Evolutionary conservation across 2,797 vertebrate species (phyloP).

Genomic region (Geotrypetes seraphini): DNA sequence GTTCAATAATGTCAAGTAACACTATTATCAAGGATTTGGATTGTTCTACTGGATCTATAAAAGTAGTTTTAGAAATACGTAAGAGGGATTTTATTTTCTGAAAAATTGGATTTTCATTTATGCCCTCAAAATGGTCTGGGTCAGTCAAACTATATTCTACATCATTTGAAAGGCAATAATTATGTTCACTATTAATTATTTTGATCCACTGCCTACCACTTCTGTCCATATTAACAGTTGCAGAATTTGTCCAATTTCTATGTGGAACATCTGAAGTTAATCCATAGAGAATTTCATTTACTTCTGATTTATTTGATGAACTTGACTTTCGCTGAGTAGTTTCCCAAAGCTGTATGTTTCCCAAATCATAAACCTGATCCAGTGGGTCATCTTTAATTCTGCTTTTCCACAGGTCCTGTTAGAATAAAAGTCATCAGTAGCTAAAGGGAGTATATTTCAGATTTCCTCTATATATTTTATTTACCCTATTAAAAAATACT

Average conservation of each 20-base stretch:
- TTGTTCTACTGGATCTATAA: slow-evolving; percentile 11
- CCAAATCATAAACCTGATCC: slow-evolving; percentile 45
- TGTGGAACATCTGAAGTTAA: neutral
- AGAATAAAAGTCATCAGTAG: neutral
- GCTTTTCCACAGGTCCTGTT: slow-evolving; percentile 64
- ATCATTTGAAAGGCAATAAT: slow-evolving; percentile 46
- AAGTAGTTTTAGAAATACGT: neutral
- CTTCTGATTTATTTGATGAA: neutral
- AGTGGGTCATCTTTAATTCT: slow-evolving; percentile 52
- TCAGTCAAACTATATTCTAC: neutral
- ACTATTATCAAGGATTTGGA: slow-evolving; percentile 22
- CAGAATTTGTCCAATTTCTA: neutral
- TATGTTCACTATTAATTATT: slow-evolving; percentile 48
- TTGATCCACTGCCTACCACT: no score
- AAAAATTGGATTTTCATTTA: neutral
- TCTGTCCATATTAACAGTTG: neutral
- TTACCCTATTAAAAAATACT: no score
- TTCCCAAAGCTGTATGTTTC: neutral
- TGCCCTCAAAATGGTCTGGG: no score
- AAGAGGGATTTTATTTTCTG: neutral
- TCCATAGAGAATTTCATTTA: neutral
- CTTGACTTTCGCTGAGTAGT: neutral
- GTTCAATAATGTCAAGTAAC: slow-evolving; percentile 43
- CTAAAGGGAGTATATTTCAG: no score
- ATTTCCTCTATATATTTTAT: no score